Evolutionary conservation across 2,797 vertebrate species (phyloP), one percentile per base, ranked within the genome.

Genomic region (Alca torda): DNA sequence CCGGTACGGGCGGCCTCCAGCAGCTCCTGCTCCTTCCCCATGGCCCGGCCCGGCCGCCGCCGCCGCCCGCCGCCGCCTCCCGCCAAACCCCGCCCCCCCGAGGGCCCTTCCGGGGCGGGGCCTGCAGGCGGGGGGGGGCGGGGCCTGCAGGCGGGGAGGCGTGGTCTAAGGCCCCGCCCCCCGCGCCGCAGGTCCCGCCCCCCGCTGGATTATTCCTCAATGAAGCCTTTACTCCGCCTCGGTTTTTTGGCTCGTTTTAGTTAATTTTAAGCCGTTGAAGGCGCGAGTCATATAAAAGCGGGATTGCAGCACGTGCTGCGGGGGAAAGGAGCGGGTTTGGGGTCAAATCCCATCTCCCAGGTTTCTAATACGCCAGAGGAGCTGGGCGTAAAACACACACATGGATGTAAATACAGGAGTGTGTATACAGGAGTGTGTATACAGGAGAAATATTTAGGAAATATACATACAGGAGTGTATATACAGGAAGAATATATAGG

Each of bases 11-110:
- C 99, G 98, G 99, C 99, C 97, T 99, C 99, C 69, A 99, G 98
- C 92, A 99, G 99, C 98, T 99, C 99, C 98, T 99, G 99, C 98
- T 99, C 99, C 98, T 99, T 99, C 98, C 99, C 99, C 99, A 99
- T 99, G 96, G 97, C 98, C 95, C 93, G 74, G 77, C 54, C 91
- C 75, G 95, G 95, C 97, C 86, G 61, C 30, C 60, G 53, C 91
- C 85, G 67, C 87, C 95, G 90, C 81, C 93, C n/a, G 75, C 54
- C 31, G 1, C 57, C 31, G 14, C 91, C 80, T 51, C 90, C 9
- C 73, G 92, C 91, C 81, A 65, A 72, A 92, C 95, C 96, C 92
- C 97, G 96, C 96, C 89, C 96, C 96, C 94, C 75, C 28, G 61
- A n/a, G 82, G 16, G 92, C n/a, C 70, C 90, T 94, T 95, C 94